phyloP scores from a whole-genome alignment of 2,113 vertebrate species.

The Cyprinodon variegatus region DNA sequence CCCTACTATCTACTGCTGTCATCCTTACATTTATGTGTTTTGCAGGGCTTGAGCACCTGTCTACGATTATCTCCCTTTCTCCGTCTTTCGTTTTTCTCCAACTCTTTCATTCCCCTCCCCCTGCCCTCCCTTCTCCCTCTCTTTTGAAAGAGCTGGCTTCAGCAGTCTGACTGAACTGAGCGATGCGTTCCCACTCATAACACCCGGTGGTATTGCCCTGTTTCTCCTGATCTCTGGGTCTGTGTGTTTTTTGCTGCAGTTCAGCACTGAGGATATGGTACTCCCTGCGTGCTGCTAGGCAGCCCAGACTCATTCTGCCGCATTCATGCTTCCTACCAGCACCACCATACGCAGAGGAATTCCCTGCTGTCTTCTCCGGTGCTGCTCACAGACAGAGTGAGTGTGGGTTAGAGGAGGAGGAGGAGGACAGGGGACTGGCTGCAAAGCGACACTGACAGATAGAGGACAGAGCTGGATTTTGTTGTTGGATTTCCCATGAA shows the following conservation, averaged over 20 bases:
- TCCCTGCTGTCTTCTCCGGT: conserved; percentile 61
- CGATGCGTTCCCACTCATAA: conserved; percentile 50
- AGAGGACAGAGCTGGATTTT: conserved; percentile 57
- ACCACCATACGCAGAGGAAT: conserved; percentile 76
- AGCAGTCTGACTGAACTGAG: conserved; percentile 66
- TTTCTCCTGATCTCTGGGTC: conserved; percentile 53
- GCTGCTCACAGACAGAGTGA: conserved; percentile 45
- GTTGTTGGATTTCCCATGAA: conserved; percentile 34
- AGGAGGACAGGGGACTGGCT: conserved; percentile 50
- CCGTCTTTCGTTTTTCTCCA: neutral
- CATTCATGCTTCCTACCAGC: conserved; percentile 62
- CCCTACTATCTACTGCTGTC: neutral
- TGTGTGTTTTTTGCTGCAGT: conserved; percentile 52
- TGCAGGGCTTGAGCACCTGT: conserved; percentile 27
- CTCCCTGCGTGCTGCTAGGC: conserved; percentile 63
- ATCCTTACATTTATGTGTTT: conserved; percentile 26
- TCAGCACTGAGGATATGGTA: conserved; percentile 55
- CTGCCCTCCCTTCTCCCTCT: conserved; percentile 12
- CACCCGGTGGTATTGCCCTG: conserved; percentile 30
- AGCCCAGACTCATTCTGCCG: conserved; percentile 69
- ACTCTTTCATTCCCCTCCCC: conserved; percentile 1
- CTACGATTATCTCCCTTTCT: conserved; percentile 20
- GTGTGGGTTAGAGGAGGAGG: conserved; percentile 31
- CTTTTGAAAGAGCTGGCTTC: conserved; percentile 71
- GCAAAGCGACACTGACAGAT: conserved; percentile 53